phyloP scores from a whole-genome alignment of 2,113 vertebrate species.

The Mustela lutreola region DNA sequence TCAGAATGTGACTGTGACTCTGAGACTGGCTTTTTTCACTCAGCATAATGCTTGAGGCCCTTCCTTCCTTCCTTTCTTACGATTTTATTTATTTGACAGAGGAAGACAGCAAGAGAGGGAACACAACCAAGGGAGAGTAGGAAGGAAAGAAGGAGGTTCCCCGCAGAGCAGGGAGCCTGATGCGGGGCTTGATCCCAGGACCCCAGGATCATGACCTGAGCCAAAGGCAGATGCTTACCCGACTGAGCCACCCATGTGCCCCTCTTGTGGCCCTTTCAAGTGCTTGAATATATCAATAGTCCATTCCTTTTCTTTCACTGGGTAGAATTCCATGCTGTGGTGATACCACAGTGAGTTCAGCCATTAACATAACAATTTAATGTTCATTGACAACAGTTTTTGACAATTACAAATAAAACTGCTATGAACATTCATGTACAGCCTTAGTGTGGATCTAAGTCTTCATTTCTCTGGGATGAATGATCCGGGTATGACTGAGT shows the following conservation, averaged over 20 bases:
- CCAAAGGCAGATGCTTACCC: too few species aligned
- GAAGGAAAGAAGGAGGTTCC: too few species aligned
- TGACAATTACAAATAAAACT: background rate
- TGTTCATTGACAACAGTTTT: background rate
- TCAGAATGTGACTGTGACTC: background rate
- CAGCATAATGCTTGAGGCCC: background rate
- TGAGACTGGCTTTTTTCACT: background rate
- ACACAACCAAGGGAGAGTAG: too few species aligned
- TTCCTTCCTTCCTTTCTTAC: background rate
- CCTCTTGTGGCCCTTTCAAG: background rate
- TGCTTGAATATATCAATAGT: background rate
- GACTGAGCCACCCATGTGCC: too few species aligned
- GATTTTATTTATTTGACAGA: too few species aligned
- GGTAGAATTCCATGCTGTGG: background rate
- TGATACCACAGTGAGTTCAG: background rate
- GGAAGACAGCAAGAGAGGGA: too few species aligned
- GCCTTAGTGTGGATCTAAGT: background rate
- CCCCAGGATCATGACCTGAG: too few species aligned
- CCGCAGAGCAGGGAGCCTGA: too few species aligned
- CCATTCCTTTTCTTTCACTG: background rate
- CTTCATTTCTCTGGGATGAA: slow-evolving; percentile 10
- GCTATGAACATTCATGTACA: background rate
- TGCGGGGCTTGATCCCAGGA: too few species aligned
- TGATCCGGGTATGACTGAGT: background rate
- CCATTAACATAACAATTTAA: background rate